Evolutionary conservation across 2,113 vertebrate genomes (phyloP).

Genomic region (Catharus bicknelli): DNA sequence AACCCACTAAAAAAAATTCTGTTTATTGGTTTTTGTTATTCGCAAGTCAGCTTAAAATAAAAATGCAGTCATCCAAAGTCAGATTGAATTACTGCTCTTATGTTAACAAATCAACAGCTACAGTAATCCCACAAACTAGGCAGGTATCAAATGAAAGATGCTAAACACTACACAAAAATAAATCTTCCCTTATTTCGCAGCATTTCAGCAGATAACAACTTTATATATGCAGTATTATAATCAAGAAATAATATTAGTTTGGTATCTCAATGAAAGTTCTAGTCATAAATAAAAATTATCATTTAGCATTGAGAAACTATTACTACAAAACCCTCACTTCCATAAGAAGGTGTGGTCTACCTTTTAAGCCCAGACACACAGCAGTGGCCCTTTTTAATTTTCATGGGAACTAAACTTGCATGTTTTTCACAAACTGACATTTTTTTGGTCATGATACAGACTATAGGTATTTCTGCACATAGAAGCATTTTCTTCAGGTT

Average conservation of each 20-base stretch:
- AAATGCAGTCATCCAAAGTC: background rate
- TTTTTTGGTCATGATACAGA: background rate
- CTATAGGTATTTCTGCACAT: background rate
- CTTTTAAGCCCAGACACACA: background rate
- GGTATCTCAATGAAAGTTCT: background rate
- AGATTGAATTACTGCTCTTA: background rate
- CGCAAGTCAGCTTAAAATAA: rapidly evolving
- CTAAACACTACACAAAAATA: background rate
- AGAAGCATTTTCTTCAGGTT: background rate
- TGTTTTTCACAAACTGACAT: background rate
- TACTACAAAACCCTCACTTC: background rate
- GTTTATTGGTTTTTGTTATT: background rate
- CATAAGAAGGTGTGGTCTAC: background rate
- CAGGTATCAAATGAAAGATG: background rate
- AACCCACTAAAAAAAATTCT: background rate
- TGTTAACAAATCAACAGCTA: background rate
- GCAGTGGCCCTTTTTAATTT: background rate
- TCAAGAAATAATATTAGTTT: background rate
- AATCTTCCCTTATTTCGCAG: background rate
- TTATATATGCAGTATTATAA: background rate
- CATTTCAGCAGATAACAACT: background rate
- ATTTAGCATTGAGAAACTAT: background rate
- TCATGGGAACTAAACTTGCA: background rate
- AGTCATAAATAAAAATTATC: background rate
- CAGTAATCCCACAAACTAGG: background rate